Evolutionary conservation across 2,888 invertebrate species (phyloP).

Genomic region (Cheilosia scutellata): DNA sequence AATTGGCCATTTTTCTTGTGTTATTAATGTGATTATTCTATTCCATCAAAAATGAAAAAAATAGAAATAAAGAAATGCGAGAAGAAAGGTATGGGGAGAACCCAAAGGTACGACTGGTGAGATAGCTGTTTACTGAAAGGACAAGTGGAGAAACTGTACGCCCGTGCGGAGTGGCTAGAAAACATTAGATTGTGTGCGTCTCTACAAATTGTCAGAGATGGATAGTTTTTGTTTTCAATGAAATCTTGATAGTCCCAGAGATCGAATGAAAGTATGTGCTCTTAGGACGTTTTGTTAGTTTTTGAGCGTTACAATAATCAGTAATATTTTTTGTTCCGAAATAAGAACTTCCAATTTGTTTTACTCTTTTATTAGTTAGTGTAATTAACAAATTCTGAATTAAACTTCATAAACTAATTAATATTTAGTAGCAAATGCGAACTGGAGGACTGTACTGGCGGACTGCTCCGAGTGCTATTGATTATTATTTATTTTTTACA

Average conservation of each 20-base stretch:
- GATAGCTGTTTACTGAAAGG: slow-evolving; percentile 52
- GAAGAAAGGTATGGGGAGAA: neutral
- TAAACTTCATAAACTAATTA: too few relatives aligned
- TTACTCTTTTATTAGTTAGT: too few relatives aligned
- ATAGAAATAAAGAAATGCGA: slow-evolving; percentile 5
- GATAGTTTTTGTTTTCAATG: slow-evolving; percentile 10
- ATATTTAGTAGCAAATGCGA: too few relatives aligned
- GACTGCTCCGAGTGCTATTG: too few relatives aligned
- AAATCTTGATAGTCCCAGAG: slow-evolving; percentile 22
- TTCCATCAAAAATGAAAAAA: slow-evolving; percentile 25
- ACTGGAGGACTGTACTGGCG: too few relatives aligned
- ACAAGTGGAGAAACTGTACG: slow-evolving; percentile 42
- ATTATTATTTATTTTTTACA: too few relatives aligned
- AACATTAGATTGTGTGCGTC: neutral
- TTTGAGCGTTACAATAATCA: too few relatives aligned
- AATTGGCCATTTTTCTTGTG: slow-evolving; percentile 61
- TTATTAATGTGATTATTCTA: slow-evolving; percentile 68
- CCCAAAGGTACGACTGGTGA: slow-evolving; percentile 7
- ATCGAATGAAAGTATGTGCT: neutral
- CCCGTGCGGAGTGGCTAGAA: neutral
- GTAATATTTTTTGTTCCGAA: too few relatives aligned
- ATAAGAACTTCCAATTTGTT: too few relatives aligned
- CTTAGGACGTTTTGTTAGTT: too few relatives aligned
- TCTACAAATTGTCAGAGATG: neutral
- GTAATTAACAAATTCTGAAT: too few relatives aligned